A percentile compares a stretch with the other conserved stretches of the same genome.
Evolutionary conservation across 2,797 vertebrate species (phyloP).

Genomic region (Acanthurus leucopareius): DNA sequence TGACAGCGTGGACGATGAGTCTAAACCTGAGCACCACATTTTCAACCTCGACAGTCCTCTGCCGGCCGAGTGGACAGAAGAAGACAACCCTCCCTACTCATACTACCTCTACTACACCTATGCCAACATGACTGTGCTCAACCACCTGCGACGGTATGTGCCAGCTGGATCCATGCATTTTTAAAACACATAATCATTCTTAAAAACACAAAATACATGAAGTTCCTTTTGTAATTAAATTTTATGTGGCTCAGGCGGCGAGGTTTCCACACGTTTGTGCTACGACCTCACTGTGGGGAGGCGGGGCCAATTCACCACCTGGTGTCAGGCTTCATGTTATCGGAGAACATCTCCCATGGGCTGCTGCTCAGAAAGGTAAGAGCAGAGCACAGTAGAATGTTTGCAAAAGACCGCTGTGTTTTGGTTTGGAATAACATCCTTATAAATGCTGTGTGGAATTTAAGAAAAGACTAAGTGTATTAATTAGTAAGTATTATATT

Average conservation of each 20-base stretch:
- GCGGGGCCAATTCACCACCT: slow-evolving; percentile 97
- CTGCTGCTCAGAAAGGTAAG: slow-evolving; percentile 96
- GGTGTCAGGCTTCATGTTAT: slow-evolving; percentile 96
- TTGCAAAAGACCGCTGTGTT: not conserved
- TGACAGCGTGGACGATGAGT: slow-evolving; percentile 98
- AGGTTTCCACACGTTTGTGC: slow-evolving; percentile 92
- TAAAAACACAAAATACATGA: too few relatives aligned
- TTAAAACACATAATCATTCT: too few relatives aligned
- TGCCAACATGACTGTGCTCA: slow-evolving; percentile 96
- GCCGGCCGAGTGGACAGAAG: slow-evolving; percentile 93
- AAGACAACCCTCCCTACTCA: slow-evolving; percentile 96
- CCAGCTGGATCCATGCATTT: too few relatives aligned
- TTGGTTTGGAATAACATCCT: not conserved
- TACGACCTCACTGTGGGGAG: slow-evolving; percentile 97
- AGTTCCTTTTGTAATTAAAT: slow-evolving; percentile 57
- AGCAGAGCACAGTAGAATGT: slow-evolving; percentile 18
- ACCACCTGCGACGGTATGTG: slow-evolving; percentile 94
- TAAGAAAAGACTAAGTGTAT: not conserved
- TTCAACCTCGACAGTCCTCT: slow-evolving; percentile 96
- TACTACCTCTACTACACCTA: slow-evolving; percentile 99
- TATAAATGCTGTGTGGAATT: not conserved
- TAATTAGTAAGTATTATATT: too few relatives aligned
- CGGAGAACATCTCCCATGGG: slow-evolving; percentile 98
- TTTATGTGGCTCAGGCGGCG: slow-evolving; percentile 90
- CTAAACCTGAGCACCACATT: slow-evolving; percentile 98